Evolutionary conservation across 2,113 vertebrate species (phyloP), one percentile per base, ranked within the genome.

Genomic region (Puma concolor): DNA sequence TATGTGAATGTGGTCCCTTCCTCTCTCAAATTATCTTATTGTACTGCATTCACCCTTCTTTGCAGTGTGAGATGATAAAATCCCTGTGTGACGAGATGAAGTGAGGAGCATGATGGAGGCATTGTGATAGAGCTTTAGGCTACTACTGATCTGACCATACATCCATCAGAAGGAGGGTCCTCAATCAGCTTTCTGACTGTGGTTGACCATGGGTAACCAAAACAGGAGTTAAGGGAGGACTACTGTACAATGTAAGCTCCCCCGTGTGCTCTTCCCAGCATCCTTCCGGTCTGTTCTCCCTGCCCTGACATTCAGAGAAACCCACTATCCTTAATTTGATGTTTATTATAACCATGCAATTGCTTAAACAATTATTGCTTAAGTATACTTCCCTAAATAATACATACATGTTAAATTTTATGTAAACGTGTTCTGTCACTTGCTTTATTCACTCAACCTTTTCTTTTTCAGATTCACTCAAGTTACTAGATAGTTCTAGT

Each of bases 391-490:
- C 84, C n/a, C 57, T 83, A 88, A 44, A 93, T n/a, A 89, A 63
- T 63, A 93, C 23, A 85, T 41, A 25, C 41, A 96, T 71, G 27
- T 63, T 85, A 77, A 94, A 29, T 23, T 93, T 93, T 74, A 84
- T n/a, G 89, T 83, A 95, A 87, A 41, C 80, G 41, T n/a, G 57
- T 88, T 88, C 38, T 90, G 14, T 31, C 79, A 93, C 95, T 83
- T 93, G 67, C 19, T 86, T 92, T 87, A 83, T 83, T 94, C 50
- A 64, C 5, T 80, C 52, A 93, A 91, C 23, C 3, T 83, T 92
- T 89, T 67, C 87, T 80, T 81, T 92, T n/a, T 92, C 54, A 92
- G 19, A 96, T 72, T 96, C 80, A 71, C 50, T 8, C 63, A 88
- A 48, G 29, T 91, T 94, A 44, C 50, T 91, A 84, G 38, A 96